Base-by-base conservation (phyloP, 2,888 invertebrate genomes). In the Acleris literana region DNA sequence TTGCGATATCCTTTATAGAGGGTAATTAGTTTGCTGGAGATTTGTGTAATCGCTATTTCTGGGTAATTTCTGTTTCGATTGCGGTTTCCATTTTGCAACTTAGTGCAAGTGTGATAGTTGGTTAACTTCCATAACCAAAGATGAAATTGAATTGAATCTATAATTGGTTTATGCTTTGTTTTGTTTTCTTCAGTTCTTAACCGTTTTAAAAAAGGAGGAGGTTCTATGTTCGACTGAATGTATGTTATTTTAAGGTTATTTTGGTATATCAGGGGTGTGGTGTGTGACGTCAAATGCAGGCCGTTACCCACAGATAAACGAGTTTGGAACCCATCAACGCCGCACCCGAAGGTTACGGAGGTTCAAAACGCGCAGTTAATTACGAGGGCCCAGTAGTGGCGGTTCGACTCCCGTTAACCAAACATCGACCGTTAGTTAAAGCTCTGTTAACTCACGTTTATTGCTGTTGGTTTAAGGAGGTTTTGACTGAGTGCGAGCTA, bases 341-440 rank as follows among this genome's bases (percentile, higher is more conserved):
- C 60, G 49, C 55, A 65, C 53, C 52, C 52, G 48, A 49, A 59
- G 58, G 49, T 63, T 51, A 63, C 46, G 13, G 43, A 39, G 64
- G 57, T 68, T 57, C 65, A 68, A 39, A 43, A 64, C 29, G 52
- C 65, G 20, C 55, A 58, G 53, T 48, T 63, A 63, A 63, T 60
- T 55, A 61, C 62, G 39, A 67, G 56, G 70, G 68, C 60, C 66
- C 69, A 64, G 66, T 63, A 54, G 62, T 48, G 18, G 29, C 20
- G 46, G 49, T 52, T 52, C 46, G 33, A 74, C 74, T 80, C 78
- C 82, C 82, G 84, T 83, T 85, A 84, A 81, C 69, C 72, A 81
- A 84, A 84, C 82, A 79, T 70, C 67, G 69, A 71, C 69, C 71
- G 70, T 70, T 70, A 68, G 68, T 63, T 65, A 46, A 69, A 67